phyloP scores from a whole-genome alignment of 1,140 invertebrate genomes.

The Drosophila leontia region DNA sequence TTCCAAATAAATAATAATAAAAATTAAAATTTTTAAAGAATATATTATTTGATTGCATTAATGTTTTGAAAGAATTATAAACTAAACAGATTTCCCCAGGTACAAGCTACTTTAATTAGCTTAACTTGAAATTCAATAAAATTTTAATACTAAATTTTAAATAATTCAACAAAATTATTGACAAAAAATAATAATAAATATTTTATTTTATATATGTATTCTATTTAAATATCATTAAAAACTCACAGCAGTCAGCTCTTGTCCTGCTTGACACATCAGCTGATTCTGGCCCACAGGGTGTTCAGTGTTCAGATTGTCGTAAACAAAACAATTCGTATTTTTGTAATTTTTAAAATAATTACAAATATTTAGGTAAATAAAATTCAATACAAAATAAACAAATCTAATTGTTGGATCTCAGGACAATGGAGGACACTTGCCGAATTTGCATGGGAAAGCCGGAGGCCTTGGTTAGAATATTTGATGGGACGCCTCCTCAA shows the following conservation, averaged over 20 bases:
- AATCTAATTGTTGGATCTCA: background rate
- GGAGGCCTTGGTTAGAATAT: background rate
- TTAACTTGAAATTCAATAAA: too few relatives aligned
- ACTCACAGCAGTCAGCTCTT: background rate
- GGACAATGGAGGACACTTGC: slow-evolving; percentile 4
- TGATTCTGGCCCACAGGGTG: background rate
- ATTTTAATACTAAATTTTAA: too few relatives aligned
- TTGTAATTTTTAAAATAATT: background rate
- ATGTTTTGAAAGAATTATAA: too few relatives aligned
- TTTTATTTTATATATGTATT: too few relatives aligned
- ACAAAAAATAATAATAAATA: too few relatives aligned
- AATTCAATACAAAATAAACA: background rate
- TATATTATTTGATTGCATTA: too few relatives aligned
- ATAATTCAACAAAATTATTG: too few relatives aligned
- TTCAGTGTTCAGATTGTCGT: background rate
- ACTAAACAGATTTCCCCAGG: too few relatives aligned
- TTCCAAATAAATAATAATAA: too few relatives aligned
- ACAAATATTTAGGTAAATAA: slow-evolving; percentile 1
- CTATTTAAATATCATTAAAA: too few relatives aligned
- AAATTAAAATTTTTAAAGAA: too few relatives aligned
- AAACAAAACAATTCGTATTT: background rate
- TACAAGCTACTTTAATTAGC: too few relatives aligned
- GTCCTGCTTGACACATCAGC: background rate
- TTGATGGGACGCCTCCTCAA: background rate
- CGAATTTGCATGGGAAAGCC: slow-evolving; percentile 3